Percentiles rank a stretch among this genome's conserved stretches.
Conservation (phyloP, 2,797 vertebrate species). For the Fringilla coelebs region DNA sequence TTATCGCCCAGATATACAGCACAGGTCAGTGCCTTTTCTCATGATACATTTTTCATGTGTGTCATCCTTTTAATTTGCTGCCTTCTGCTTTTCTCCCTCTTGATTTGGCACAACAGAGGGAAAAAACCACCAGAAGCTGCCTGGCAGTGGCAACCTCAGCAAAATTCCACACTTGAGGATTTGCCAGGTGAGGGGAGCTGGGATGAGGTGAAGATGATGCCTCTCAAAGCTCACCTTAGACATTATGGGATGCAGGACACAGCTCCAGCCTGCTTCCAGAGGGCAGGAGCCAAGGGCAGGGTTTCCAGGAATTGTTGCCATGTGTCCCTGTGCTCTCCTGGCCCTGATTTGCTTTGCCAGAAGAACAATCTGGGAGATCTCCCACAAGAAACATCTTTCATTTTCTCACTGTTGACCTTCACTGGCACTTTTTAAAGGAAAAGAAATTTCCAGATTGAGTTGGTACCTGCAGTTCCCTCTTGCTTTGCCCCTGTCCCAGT, state of each 20-base stretch:
- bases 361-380: slow-evolving; percentile 15
- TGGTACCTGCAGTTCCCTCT: not conserved
- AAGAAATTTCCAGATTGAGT: not conserved
- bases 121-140: not conserved
- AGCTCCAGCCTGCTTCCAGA: not conserved
- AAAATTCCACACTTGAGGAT: not conserved
- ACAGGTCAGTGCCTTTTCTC: slow-evolving; percentile 72
- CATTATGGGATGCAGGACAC: not conserved
- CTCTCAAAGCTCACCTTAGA: not conserved
- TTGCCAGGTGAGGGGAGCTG: not conserved
- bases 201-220: not conserved
- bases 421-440: not conserved
- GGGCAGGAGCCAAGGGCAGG: not conserved
- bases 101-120: not conserved
- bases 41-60: too few relatives aligned
- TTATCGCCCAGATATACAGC: slow-evolving; percentile 86
- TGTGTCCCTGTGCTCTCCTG: not conserved
- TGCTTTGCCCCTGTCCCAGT: not conserved
- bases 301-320: not conserved
- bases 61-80: not conserved
- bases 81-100: not conserved
- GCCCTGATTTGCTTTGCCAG: rapidly evolving
- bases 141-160: not conserved
- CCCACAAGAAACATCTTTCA: slow-evolving; percentile 37
- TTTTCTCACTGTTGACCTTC: slow-evolving; percentile 37